Evolutionary conservation across 92 coral and sea anemone genomes (phyloP), one percentile per base, ranked within the genome.

Genomic region (Parazoanthus swiftii): DNA sequence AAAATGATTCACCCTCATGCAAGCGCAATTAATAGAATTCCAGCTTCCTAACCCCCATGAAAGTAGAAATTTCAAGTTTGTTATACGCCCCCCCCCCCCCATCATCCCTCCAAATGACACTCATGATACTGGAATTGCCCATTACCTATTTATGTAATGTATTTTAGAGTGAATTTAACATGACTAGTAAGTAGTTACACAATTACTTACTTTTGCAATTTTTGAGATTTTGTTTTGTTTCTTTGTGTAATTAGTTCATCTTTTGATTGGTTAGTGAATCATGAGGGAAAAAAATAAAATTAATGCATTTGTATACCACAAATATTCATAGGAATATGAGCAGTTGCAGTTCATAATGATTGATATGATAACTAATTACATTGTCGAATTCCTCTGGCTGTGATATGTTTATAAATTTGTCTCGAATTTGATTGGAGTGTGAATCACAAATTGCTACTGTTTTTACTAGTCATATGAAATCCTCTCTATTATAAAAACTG

Each of bases 171-270:
- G 35, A 70, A 70, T 70, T 70, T 70, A 29, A 70, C 75, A 70
- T 70, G 75, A 70, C 75, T 70, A 70, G 75, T 70, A 70, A 70
- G 75, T 70, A 70, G 75, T 70, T 70, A 70, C 33, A 70, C 75
- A 70, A 70, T 70, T 70, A 70, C 33, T 70, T 70, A 70, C 75
- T 70, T 70, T 70, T 70, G 33, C 33, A 70, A 1, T 18, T 70
- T 29, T 33, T 70, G 75, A 20, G 35, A 70, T 70, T 70, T 70
- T 70, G 75, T 70, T 70, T 70, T 70, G 48, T 70, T 70, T 70
- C 21, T 25, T 70, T 70, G 75, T 70, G 75, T 70, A 70, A 70
- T 70, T 70, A 70, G 75, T 70, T 70, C 75, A 70, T 70, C 75
- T 70, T 70, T 8, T 70, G 75, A 23, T 70, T 70, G 33, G 75